phyloP scores from a whole-genome alignment of 1,140 invertebrate genomes.

The Thaumatotibia leucotreta region DNA sequence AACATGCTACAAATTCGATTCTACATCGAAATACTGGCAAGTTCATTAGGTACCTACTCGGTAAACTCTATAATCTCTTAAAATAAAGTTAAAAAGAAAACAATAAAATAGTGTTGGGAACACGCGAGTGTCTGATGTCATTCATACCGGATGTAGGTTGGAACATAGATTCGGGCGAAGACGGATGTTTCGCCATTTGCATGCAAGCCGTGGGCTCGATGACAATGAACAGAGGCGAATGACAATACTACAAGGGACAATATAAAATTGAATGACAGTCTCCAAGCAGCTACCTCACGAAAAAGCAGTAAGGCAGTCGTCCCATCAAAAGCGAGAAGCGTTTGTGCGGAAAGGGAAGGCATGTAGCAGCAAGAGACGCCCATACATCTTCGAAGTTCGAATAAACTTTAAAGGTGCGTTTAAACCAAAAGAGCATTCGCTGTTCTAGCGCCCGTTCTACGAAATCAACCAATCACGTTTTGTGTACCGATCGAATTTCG shows the following conservation, averaged over 20 bases:
- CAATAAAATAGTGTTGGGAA: neutral
- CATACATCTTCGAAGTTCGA: too few species aligned
- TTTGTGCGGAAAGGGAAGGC: too few species aligned
- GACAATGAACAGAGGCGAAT: slow-evolving; percentile 47
- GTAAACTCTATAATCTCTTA: too few species aligned
- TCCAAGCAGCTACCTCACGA: neutral
- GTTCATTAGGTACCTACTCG: too few species aligned
- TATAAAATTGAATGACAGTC: slow-evolving; percentile 4
- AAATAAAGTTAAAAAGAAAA: neutral
- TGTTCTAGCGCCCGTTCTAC: too few species aligned
- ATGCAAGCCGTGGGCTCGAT: slow-evolving; percentile 48
- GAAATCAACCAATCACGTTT: too few species aligned
- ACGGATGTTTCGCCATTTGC: slow-evolving; percentile 66
- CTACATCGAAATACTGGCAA: too few species aligned
- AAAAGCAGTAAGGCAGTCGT: neutral
- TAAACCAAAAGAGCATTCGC: too few species aligned
- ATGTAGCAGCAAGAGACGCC: too few species aligned
- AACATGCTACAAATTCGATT: too few species aligned
- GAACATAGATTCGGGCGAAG: slow-evolving; percentile 53
- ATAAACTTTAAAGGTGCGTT: too few species aligned
- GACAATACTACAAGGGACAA: slow-evolving; percentile 19
- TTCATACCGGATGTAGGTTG: slow-evolving; percentile 54
- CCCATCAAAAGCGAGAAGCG: neutral
- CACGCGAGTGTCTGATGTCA: slow-evolving; percentile 33
- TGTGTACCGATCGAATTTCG: too few species aligned